Evolutionary conservation across 2,113 vertebrate species (phyloP), one percentile per base, ranked within the genome.

Genomic region (Mandrillus leucophaeus): DNA sequence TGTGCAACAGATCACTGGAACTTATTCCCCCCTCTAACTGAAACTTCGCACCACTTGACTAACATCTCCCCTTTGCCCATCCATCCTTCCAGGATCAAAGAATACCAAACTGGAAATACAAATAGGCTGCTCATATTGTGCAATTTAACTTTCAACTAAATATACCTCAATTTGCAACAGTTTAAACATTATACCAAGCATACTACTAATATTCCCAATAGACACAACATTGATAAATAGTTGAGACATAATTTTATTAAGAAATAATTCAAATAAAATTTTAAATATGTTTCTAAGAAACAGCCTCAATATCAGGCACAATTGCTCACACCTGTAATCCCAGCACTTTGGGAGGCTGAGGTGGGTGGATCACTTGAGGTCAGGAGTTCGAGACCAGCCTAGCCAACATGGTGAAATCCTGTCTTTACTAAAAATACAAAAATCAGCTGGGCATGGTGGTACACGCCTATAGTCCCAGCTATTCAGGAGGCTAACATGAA

Each of bases 161-260:
- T 89, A 78, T 27, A 92, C 3, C 50, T 78, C 61, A 93, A 68
- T 73, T 14, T 86, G 32, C 11, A 96, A 92, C 17, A 87, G 45
- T 75, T 88, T 78, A 97, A 95, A 88, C 80, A 96, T 75, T 87
- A 86, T 48, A 93, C 4, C 48, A 92, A 95, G 17, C 22, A 89
- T 25, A 93, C 48, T 89, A 86, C n/a, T 91, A 70, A 92, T 55
- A 95, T 7, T 92, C 20, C 30, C 18, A 86, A 78, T 32, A 92
- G 32, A 50, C 9, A 5, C 11, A 85, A 75, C 55, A 95, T 48
- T 64, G 93, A 85, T 75, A 97, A 96, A 85, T n/a, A 93, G n/a
- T 20, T 91, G 76, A 12, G 38, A 91, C 76, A 92, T 4, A 88
- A 17, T 40, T 95, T 79, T 78, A 72, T 64, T 82, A 59, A 93